Conservation (phyloP, 2,888 invertebrate species). For the Azorinus chamasolen region DNA sequence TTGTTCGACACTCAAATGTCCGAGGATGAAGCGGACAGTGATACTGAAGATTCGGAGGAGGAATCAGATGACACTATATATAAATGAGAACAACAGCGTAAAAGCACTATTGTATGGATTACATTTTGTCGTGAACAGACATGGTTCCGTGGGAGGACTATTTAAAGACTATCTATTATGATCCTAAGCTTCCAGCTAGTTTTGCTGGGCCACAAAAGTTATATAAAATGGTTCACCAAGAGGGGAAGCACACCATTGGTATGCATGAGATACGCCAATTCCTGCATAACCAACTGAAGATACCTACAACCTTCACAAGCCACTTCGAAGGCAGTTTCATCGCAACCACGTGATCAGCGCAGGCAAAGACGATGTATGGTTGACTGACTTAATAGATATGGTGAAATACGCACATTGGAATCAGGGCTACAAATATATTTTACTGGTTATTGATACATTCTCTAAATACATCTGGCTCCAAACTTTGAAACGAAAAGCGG, state of each 20-base stretch:
- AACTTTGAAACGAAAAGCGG: constrained; percentile 40
- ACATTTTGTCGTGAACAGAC: too few species aligned
- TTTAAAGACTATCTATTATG: constrained; percentile 47
- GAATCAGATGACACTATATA: constrained; percentile 1
- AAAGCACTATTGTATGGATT: neutral
- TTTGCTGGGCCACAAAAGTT: constrained; percentile 59
- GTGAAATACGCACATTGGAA: constrained; percentile 33
- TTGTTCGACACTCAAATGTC: constrained; percentile 4
- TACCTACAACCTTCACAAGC: constrained; percentile 57
- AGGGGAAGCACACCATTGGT: constrained; percentile 53
- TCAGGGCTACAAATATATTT: too few species aligned
- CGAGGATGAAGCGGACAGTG: constrained; percentile 11
- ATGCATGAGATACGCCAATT: constrained; percentile 58
- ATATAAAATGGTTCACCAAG: constrained; percentile 50
- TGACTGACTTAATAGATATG: constrained; percentile 29
- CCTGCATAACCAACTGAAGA: constrained; percentile 60
- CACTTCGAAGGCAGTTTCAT: constrained; percentile 35
- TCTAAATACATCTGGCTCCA: constrained; percentile 56
- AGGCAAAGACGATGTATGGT: too few species aligned
- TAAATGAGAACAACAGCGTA: constrained; percentile 6
- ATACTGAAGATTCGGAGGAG: constrained; percentile 7
- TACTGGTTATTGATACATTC: too few species aligned
- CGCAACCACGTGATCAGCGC: constrained; percentile 49
- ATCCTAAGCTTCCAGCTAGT: constrained; percentile 45
- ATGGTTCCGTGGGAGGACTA: constrained; percentile 53